These are phyloP conservation scores for Pristionchus mayeri DNA, from an alignment of 2,888 invertebrate species.

Conservation along the genomic window DNA sequence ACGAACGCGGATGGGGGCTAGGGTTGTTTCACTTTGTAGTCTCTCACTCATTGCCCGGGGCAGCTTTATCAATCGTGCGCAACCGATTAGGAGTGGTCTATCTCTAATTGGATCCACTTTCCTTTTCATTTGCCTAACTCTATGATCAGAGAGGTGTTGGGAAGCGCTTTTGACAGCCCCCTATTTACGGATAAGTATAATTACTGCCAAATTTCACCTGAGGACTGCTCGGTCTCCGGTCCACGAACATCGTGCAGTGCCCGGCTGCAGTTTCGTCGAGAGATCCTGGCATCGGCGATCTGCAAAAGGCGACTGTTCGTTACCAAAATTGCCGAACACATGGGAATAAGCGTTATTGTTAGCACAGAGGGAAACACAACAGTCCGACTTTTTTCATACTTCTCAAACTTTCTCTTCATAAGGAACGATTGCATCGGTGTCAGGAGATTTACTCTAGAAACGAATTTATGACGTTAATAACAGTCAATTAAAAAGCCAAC, in stretches of 20 bases:
- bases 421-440: not conserved
- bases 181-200: no score
- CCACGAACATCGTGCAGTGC: constrained; percentile 55
- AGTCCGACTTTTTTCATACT: not conserved
- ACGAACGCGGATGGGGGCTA: no score
- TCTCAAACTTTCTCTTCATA: not conserved
- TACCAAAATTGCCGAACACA: not conserved
- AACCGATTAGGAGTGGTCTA: no score
- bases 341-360: not conserved
- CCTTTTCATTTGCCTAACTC: no score
- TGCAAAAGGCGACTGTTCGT: constrained; percentile 21
- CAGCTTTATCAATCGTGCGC: no score
- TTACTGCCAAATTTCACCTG: constrained; percentile 51
- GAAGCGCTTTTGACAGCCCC: no score
- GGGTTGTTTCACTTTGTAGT: no score
- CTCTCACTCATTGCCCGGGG: no score
- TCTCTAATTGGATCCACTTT: no score
- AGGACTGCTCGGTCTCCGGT: constrained; percentile 69
- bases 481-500: not conserved
- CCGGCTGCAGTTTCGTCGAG: constrained; percentile 57
- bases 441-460: not conserved
- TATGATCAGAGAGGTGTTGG: no score
- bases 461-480: not conserved
- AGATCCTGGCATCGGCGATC: constrained; percentile 60
- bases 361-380: not conserved